Base-by-base conservation (phyloP, 2,797 vertebrate species). In the Streptopelia turtur region DNA sequence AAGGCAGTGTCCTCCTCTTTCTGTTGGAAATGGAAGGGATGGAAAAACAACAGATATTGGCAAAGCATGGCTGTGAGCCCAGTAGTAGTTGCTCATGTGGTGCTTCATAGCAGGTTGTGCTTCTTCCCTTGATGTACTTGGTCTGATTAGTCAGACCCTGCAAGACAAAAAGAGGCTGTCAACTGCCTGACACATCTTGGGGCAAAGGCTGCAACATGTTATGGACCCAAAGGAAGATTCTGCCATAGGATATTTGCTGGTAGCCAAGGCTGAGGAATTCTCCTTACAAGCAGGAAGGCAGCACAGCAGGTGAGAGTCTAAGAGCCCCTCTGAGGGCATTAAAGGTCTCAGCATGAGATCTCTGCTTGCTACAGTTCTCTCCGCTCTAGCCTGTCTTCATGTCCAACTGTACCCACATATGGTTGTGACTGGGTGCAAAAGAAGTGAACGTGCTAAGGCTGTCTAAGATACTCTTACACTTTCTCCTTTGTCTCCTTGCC, bases 371-470 rank as follows among this genome's bases (percentile, higher is more conserved):
- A 61, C 76, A 72, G 25, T 25, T 82, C 63, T 69, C 49, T 65
- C 6, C 49, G 25, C 28, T 76, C n/a, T 52, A 87, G 49, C 37
- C 60, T 64, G 22, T 55, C 77, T 74, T 63, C 25, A 27, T 16
- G 25, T 31, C 25, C 25, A 61, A 0, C 45, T 78, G n/a, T 60
- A 57, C 45, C 69, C 30, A 33, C 0, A 0, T 31, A n/a, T 2
- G 28, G 15, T 23, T 68, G 55, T 64, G 59, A 65, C 25, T 10
- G 21, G 10, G 7, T 72, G 63, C 41, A 45, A 87, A 69, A 60
- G 33, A 53, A 80, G 9, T 11, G 10, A 88, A 49, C 17, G 1
- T 5, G 21, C 53, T 55, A 37, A 57, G 55, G 31, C 60, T 13
- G 35, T 25, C 57, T 75, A 39, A 50, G 57, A 61, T 33, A 71